Evolutionary conservation across 2,113 vertebrate species (phyloP).

Genomic region (Silurus glanis): DNA sequence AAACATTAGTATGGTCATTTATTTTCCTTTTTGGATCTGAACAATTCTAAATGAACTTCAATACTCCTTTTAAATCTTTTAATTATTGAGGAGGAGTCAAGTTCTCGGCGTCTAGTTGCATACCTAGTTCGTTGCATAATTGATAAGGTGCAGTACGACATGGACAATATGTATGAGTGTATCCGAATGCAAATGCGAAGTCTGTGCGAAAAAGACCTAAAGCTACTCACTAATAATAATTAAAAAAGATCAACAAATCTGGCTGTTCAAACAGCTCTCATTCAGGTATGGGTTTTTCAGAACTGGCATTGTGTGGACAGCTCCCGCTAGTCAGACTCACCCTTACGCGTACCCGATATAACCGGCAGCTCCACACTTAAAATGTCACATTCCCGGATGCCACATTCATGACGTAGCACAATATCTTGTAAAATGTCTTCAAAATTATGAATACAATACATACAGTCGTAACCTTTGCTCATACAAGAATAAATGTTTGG

Average conservation of each 20-base stretch:
- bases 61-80: slow-evolving; percentile 11
- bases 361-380: not conserved
- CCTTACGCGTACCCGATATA: not conserved
- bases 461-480: not conserved
- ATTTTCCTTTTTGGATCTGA: not conserved
- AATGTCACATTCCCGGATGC: not conserved
- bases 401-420: not conserved
- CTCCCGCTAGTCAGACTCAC: not conserved
- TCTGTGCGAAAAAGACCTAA: too few species aligned
- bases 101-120: slow-evolving; percentile 47
- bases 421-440: not conserved
- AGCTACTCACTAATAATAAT: not conserved
- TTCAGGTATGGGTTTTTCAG: not conserved
- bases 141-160: slow-evolving; percentile 57
- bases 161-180: slow-evolving; percentile 15
- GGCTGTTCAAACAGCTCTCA: not conserved
- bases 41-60: not conserved
- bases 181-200: not conserved
- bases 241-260: not conserved
- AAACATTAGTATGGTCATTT: not conserved
- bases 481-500: not conserved
- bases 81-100: slow-evolving; percentile 69
- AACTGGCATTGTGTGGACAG: slow-evolving; percentile 6
- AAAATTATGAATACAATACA: too few species aligned
- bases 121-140: slow-evolving; percentile 65